These are phyloP conservation scores for Erpetoichthys calabaricus DNA, from an alignment of 2,797 vertebrate species.

Conservation along the genomic window DNA sequence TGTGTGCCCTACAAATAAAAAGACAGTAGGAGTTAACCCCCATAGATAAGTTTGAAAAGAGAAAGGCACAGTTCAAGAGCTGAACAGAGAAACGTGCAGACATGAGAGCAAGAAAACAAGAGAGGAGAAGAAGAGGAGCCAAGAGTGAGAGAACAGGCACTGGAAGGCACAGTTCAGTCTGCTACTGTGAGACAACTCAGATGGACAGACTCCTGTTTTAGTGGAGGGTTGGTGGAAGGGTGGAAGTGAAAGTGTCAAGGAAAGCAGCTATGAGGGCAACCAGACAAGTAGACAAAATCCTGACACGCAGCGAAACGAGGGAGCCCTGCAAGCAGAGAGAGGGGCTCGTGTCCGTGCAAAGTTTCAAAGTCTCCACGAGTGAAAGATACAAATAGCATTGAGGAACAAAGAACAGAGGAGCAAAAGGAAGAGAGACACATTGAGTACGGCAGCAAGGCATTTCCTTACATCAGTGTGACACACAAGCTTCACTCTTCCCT, in stretches of 20 bases:
- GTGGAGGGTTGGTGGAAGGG: too few relatives aligned
- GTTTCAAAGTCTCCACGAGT: too few relatives aligned
- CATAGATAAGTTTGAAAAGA: slow-evolving; percentile 12
- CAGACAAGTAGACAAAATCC: too few relatives aligned
- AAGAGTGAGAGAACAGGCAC: slow-evolving; percentile 29
- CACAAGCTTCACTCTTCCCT: slow-evolving; percentile 97
- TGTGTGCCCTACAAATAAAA: slow-evolving; percentile 71
- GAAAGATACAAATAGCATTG: slow-evolving; percentile 1
- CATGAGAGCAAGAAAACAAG: slow-evolving; percentile 32
- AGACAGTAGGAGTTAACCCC: slow-evolving; percentile 8
- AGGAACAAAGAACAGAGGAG: slow-evolving; percentile 30
- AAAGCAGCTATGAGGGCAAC: too few relatives aligned
- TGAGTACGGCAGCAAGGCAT: slow-evolving; percentile 42
- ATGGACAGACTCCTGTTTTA: too few relatives aligned
- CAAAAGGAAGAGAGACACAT: slow-evolving; percentile 42
- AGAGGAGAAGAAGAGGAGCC: slow-evolving; percentile 13
- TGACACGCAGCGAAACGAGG: too few relatives aligned
- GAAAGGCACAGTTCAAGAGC: slow-evolving; percentile 13
- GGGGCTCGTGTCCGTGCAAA: too few relatives aligned
- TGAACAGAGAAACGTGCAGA: slow-evolving; percentile 30
- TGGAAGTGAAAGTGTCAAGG: too few relatives aligned
- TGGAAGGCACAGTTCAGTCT: neutral
- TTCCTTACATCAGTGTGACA: slow-evolving; percentile 98
- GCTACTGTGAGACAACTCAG: neutral
- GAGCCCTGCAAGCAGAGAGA: too few relatives aligned